These are phyloP conservation scores for Poeciliopsis turneri DNA, from an alignment of 2,797 vertebrate genomes.

Conservation along the genomic window DNA sequence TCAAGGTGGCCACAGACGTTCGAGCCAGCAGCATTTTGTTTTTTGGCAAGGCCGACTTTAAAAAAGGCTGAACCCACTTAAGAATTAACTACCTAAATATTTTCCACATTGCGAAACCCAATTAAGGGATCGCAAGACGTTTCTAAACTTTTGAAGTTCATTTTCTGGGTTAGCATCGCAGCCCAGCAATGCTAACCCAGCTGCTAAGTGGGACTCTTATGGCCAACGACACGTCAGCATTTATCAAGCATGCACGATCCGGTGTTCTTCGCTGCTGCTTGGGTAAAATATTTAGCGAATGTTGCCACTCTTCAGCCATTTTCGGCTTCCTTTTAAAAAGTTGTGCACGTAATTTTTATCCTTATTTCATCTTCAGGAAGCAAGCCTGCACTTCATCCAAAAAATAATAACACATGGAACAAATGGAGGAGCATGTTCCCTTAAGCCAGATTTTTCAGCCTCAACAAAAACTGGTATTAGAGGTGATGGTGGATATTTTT, in stretches of 20 bases:
- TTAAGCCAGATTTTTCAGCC: neutral
- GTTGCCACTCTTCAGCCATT: neutral
- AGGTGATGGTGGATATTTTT: neutral
- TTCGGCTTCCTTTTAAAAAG: neutral
- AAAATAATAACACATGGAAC: neutral
- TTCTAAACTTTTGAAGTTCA: neutral
- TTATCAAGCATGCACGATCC: neutral
- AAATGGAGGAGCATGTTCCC: neutral
- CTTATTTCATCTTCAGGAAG: neutral
- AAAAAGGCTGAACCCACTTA: neutral
- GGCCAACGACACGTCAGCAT: neutral
- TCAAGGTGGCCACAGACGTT: neutral
- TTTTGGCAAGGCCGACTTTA: neutral
- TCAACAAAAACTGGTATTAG: neutral
- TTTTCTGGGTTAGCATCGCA: neutral
- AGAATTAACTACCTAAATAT: constrained; percentile 1
- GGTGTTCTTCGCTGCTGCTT: neutral
- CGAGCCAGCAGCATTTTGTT: neutral
- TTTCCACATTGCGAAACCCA: neutral
- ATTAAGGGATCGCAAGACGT: neutral
- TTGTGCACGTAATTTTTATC: neutral
- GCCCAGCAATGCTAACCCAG: neutral
- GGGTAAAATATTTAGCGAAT: neutral
- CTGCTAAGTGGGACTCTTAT: neutral
- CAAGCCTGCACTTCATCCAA: neutral